A percentile compares a stretch with the other conserved stretches of the same genome.
Evolutionary conservation across 2,888 invertebrate genomes (phyloP).

Genomic region (Rhabditoides inermis): DNA sequence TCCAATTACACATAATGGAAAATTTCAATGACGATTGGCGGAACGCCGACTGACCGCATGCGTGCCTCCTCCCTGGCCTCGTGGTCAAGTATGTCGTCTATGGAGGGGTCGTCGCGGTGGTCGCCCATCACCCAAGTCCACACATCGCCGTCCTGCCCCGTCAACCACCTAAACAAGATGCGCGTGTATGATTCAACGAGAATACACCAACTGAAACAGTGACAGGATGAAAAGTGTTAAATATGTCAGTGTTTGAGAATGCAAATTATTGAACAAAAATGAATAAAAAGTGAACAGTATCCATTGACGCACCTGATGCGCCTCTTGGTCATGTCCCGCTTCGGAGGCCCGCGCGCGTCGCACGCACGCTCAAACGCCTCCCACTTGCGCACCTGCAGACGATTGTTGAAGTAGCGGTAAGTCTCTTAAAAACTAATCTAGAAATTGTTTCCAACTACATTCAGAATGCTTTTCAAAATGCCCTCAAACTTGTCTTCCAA

Average conservation of each 20-base stretch:
- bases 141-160: constrained; percentile 66
- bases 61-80: constrained; percentile 25
- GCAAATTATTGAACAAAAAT: too few species aligned
- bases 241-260: too few species aligned
- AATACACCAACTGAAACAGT: too few species aligned
- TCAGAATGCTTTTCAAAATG: too few species aligned
- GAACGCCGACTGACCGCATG: constrained; percentile 14
- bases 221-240: neutral
- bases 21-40: constrained; percentile 4
- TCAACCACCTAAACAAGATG: constrained; percentile 61
- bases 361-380: constrained; percentile 22
- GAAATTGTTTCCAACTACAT: too few species aligned
- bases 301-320: constrained; percentile 8
- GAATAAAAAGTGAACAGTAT: neutral
- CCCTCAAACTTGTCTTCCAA: too few species aligned
- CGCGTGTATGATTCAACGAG: too few species aligned
- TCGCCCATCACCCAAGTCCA: constrained; percentile 82
- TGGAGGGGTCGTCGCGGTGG: constrained; percentile 63
- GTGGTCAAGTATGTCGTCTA: constrained; percentile 53
- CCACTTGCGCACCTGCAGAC: constrained; percentile 38
- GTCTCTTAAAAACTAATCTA: too few species aligned
- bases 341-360: constrained; percentile 16
- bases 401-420: neutral
- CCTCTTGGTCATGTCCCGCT: constrained; percentile 19
- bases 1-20: too few species aligned